Evolutionary conservation across 1,140 invertebrate genomes (phyloP).

Genomic region (Drosophila funebris): DNA sequence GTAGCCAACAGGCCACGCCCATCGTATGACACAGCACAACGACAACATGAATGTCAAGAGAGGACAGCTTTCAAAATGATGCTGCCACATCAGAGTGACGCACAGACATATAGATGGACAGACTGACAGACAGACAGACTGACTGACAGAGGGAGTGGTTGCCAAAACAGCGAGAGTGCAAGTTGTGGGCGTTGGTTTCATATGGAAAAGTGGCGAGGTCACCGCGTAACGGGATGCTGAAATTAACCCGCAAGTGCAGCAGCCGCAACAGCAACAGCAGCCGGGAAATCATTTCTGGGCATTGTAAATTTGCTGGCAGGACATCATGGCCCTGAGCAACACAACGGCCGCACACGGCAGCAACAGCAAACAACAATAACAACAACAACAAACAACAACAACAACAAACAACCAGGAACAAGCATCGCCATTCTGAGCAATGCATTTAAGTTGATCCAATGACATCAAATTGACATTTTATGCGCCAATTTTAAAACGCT

Average conservation of each 20-base stretch:
- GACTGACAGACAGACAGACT: neutral
- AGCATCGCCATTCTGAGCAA: constrained; percentile 36
- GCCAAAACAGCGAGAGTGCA: constrained; percentile 36
- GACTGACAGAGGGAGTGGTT: neutral
- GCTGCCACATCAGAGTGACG: constrained; percentile 40
- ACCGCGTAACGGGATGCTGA: constrained; percentile 60
- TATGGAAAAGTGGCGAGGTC: constrained; percentile 51
- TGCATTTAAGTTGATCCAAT: constrained; percentile 81
- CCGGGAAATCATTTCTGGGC: constrained; percentile 45
- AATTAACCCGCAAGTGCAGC: constrained; percentile 68
- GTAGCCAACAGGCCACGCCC: constrained; percentile 53
- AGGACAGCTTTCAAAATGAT: constrained; percentile 46
- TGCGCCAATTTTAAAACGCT: constrained; percentile 80
- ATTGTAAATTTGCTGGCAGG: constrained; percentile 56
- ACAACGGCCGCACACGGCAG: constrained; percentile 1
- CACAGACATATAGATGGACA: constrained; percentile 1
- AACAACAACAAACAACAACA: neutral
- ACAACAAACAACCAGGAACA: constrained; percentile 2
- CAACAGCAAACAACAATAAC: constrained; percentile 11
- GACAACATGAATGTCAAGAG: constrained; percentile 72
- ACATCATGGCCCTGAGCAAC: constrained; percentile 40
- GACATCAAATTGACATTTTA: constrained; percentile 82
- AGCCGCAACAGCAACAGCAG: constrained; percentile 37
- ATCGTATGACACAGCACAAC: constrained; percentile 21
- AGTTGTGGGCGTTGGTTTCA: constrained; percentile 33